phyloP scores from a whole-genome alignment of 2,888 invertebrate species.

The Smittia aterrima region DNA sequence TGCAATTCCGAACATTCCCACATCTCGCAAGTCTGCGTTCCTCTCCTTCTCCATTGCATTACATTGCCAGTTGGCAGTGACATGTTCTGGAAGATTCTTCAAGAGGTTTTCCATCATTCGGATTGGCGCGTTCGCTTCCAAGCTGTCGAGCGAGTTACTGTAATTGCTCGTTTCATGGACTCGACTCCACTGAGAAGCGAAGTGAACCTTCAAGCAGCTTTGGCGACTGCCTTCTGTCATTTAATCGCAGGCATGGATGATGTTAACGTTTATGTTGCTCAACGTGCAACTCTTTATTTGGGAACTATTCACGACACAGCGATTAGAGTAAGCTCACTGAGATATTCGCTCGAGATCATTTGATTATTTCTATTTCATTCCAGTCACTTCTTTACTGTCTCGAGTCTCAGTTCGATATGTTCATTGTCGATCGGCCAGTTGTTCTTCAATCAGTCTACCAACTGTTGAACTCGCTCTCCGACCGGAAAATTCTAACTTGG shows the following conservation, averaged over 20 bases:
- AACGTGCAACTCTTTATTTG: constrained; percentile 85
- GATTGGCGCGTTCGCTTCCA: constrained; percentile 90
- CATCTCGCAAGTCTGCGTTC: constrained; percentile 88
- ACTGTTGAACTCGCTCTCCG: constrained; percentile 87
- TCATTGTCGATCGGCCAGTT: constrained; percentile 94
- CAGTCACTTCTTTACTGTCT: constrained; percentile 87
- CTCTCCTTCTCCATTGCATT: constrained; percentile 90
- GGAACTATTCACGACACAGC: constrained; percentile 91
- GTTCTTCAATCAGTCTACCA: constrained; percentile 94
- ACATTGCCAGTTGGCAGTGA: constrained; percentile 92
- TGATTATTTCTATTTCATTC: constrained; percentile 42
- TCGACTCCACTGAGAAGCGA: constrained; percentile 81
- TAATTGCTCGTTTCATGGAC: constrained; percentile 91
- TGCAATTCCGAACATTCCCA: constrained; percentile 91
- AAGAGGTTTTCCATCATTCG: constrained; percentile 86
- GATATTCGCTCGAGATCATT: constrained; percentile 55
- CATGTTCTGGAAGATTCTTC: constrained; percentile 93
- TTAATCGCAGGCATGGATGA: constrained; percentile 96
- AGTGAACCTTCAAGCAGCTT: constrained; percentile 80
- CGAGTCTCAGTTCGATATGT: constrained; percentile 97
- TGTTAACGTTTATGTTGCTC: constrained; percentile 90
- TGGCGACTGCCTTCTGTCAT: constrained; percentile 96
- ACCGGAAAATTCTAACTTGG: constrained; percentile 89
- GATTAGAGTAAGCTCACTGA: constrained; percentile 58
- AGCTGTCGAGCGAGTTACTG: constrained; percentile 92